These are phyloP conservation scores for Burhinus oedicnemus DNA, from an alignment of 2,113 vertebrate genomes.

Conservation along the genomic window DNA sequence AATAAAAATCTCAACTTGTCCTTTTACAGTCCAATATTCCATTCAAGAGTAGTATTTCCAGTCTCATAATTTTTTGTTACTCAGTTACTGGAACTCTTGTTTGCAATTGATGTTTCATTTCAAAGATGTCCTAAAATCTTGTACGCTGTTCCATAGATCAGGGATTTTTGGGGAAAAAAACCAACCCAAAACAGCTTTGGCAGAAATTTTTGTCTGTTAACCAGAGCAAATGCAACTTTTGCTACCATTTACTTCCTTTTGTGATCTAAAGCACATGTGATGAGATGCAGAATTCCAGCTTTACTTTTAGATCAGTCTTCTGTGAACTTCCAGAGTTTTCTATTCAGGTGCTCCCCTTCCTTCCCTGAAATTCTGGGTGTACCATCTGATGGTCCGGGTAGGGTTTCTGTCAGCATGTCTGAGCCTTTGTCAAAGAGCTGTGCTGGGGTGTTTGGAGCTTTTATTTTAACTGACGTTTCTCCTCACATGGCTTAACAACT, in stretches of 20 bases:
- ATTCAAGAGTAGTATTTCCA: background rate
- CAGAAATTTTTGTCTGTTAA: background rate
- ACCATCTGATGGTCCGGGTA: background rate
- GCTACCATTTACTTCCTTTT: background rate
- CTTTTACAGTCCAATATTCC: background rate
- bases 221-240: background rate
- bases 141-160: background rate
- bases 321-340: background rate
- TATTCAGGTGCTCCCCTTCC: background rate
- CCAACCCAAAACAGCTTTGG: background rate
- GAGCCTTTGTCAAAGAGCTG: background rate
- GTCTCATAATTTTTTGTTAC: background rate
- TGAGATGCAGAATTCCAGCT: background rate
- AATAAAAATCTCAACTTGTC: background rate
- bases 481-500: background rate
- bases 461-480: background rate
- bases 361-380: background rate
- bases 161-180: background rate
- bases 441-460: background rate
- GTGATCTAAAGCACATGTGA: background rate
- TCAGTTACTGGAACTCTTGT: background rate
- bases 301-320: background rate
- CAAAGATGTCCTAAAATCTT: background rate
- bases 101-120: background rate
- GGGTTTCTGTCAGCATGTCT: background rate